phyloP scores from a whole-genome alignment of 64 coral and sea anemone genomes.

The Anthopleura sola region DNA sequence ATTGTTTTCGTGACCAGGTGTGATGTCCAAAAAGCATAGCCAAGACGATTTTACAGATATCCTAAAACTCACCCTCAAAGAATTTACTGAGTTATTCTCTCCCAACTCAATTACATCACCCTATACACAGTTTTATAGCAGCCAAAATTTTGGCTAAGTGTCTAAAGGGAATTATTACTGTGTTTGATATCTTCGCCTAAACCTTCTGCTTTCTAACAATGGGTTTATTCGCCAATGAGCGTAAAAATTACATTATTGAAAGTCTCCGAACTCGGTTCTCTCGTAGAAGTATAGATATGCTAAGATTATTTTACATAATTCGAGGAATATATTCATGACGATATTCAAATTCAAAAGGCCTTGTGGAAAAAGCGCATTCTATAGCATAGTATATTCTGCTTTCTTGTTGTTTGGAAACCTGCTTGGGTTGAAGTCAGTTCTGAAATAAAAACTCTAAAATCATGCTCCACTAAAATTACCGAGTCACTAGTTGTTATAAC shows the following conservation, averaged over 20 bases:
- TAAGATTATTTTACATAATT: slow-evolving; percentile 56
- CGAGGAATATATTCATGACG: slow-evolving; percentile 67
- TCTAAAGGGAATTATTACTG: background rate
- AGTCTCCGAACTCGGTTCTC: background rate
- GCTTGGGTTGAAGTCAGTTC: background rate
- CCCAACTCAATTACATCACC: background rate
- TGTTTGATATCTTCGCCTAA: background rate
- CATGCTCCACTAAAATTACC: background rate
- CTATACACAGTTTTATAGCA: background rate
- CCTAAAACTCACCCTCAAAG: background rate
- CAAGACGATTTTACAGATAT: background rate
- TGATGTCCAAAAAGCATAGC: background rate
- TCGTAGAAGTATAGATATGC: background rate
- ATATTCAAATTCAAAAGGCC: background rate
- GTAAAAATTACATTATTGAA: background rate
- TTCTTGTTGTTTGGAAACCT: background rate
- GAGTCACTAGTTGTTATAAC: background rate
- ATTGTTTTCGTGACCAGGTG: background rate
- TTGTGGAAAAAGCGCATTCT: slow-evolving; percentile 12
- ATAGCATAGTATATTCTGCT: background rate
- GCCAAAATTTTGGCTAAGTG: background rate
- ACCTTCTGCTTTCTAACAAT: background rate
- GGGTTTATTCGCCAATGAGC: background rate
- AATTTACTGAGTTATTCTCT: background rate
- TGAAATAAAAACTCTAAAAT: background rate